These are phyloP conservation scores for Lacanobia wlatinum DNA, from an alignment of 2,888 invertebrate species.

Conservation along the genomic window DNA sequence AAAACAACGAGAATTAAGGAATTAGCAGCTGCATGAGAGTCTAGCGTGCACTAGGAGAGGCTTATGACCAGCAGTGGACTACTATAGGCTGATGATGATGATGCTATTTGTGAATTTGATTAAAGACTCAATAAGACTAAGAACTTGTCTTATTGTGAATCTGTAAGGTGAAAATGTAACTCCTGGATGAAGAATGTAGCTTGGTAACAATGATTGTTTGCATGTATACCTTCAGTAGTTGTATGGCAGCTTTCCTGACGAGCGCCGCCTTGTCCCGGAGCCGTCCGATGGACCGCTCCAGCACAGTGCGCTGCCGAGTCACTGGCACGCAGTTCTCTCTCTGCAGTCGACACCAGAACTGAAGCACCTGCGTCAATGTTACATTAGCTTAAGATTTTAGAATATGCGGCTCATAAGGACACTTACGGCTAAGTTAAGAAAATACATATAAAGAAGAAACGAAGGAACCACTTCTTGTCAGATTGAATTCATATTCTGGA, in stretches of 20 bases:
- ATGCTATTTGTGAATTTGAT: too few relatives aligned
- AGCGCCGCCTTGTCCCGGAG: slow-evolving; percentile 95
- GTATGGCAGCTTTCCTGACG: slow-evolving; percentile 96
- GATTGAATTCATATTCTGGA: too few relatives aligned
- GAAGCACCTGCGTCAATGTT: slow-evolving; percentile 89
- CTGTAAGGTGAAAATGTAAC: background rate
- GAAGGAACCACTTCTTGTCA: too few relatives aligned
- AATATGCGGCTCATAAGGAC: background rate
- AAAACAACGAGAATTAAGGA: too few relatives aligned
- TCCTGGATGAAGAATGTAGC: background rate
- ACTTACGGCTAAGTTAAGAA: too few relatives aligned
- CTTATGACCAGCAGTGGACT: too few relatives aligned
- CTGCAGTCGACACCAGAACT: slow-evolving; percentile 95
- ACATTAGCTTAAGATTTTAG: background rate
- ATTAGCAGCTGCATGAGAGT: too few relatives aligned
- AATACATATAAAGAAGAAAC: too few relatives aligned
- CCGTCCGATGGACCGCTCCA: slow-evolving; percentile 93
- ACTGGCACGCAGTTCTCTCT: slow-evolving; percentile 95
- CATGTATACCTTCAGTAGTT: slow-evolving; percentile 90
- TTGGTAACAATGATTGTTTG: background rate
- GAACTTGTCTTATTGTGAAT: too few relatives aligned
- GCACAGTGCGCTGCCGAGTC: slow-evolving; percentile 92
- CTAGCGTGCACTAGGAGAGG: too few relatives aligned
- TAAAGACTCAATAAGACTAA: too few relatives aligned
- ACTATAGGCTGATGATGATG: too few relatives aligned